Evolutionary conservation across 2,113 vertebrate species (phyloP).

Genomic region (Nestor notabilis): DNA sequence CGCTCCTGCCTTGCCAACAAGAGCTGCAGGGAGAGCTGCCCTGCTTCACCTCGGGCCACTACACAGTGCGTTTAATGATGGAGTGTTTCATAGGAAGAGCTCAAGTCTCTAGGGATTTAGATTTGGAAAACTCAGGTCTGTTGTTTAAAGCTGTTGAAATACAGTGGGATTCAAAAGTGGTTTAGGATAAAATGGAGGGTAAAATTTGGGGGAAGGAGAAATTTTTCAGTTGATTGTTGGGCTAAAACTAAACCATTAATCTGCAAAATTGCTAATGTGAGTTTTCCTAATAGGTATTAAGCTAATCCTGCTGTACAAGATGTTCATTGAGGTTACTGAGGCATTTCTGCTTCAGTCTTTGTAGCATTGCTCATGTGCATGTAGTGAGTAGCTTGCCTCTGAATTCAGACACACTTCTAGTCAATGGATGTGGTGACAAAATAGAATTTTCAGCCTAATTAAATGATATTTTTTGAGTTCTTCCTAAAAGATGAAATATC

Average conservation of each 20-base stretch:
- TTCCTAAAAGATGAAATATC: not conserved
- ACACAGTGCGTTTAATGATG: rapidly evolving
- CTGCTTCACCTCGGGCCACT: rapidly evolving
- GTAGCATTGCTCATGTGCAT: rapidly evolving
- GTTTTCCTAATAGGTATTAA: rapidly evolving
- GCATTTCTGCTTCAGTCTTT: not conserved
- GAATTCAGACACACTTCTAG: not conserved
- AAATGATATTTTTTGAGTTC: not conserved
- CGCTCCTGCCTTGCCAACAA: not conserved
- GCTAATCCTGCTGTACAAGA: too few species aligned
- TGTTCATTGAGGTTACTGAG: rapidly evolving
- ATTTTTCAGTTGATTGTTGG: not conserved
- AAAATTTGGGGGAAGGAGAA: not conserved
- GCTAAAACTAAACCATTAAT: not conserved
- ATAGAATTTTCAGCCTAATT: not conserved
- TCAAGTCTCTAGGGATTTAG: not conserved
- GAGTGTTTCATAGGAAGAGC: not conserved
- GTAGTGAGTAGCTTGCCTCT: rapidly evolving
- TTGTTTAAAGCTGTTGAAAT: not conserved
- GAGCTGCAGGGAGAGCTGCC: not conserved
- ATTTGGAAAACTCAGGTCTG: not conserved
- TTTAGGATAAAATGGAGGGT: not conserved
- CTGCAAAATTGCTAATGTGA: not conserved
- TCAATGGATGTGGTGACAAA: not conserved
- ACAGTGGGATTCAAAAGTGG: too few species aligned